Conservation (phyloP, 2,888 invertebrate species). For the Silvanus unidentatus region DNA sequence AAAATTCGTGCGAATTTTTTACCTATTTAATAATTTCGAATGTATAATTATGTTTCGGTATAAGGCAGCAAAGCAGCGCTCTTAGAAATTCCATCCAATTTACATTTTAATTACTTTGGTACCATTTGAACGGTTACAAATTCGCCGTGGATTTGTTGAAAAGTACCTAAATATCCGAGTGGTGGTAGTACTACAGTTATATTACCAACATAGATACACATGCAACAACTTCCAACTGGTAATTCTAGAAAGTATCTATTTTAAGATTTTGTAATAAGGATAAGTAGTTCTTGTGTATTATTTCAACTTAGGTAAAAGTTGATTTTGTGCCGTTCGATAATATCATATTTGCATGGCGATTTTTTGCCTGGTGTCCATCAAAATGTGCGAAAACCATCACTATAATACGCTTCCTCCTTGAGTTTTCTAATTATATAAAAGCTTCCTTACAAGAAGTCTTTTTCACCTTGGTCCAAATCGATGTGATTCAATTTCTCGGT, state of each 20-base stretch:
- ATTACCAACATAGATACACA: background rate
- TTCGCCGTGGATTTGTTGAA: too few species aligned
- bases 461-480: too few species aligned
- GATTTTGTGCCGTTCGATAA: conserved; percentile 13
- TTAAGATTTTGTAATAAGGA: conserved; percentile 23
- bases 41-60: too few species aligned
- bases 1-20: background rate
- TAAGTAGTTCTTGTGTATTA: conserved; percentile 17
- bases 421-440: too few species aligned
- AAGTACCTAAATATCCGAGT: background rate
- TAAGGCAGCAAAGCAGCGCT: too few species aligned
- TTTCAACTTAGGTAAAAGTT: conserved; percentile 20
- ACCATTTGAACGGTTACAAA: too few species aligned
- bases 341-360: conserved; percentile 4
- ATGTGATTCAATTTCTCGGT: too few species aligned
- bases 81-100: background rate
- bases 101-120: background rate
- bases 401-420: too few species aligned
- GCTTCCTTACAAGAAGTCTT: too few species aligned
- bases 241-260: conserved; percentile 24
- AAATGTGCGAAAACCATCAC: too few species aligned
- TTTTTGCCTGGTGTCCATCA: too few species aligned
- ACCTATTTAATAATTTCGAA: too few species aligned
- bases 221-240: conserved; percentile 6
- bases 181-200: background rate